A percentile compares a stretch with the other conserved stretches of the same genome.
Conservation (phyloP, 1,140 invertebrate species). For the Laupala kohalensis region DNA sequence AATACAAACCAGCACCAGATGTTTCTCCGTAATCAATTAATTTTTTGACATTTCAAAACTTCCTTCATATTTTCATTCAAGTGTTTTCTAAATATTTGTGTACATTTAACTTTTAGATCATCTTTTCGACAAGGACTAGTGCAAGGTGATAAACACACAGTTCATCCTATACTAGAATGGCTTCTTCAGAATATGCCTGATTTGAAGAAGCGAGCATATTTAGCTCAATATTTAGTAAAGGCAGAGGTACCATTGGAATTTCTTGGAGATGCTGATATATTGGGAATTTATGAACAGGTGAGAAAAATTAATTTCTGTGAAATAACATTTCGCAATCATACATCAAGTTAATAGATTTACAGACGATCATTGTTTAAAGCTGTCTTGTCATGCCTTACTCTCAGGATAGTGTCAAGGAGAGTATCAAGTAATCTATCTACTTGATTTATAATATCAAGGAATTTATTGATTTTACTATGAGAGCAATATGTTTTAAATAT, state of each 20-base stretch:
- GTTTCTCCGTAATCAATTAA: constrained; percentile 16
- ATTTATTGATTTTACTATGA: too few relatives aligned
- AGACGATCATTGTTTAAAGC: too few relatives aligned
- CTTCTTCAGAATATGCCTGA: constrained; percentile 54
- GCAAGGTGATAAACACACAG: constrained; percentile 55
- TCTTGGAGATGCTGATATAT: constrained; percentile 59
- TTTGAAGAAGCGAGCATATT: constrained; percentile 66
- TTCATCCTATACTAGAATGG: constrained; percentile 70
- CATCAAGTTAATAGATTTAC: too few relatives aligned
- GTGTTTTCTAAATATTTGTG: not conserved
- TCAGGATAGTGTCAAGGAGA: too few relatives aligned
- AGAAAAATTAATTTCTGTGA: too few relatives aligned
- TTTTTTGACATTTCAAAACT: not conserved
- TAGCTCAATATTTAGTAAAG: constrained; percentile 59
- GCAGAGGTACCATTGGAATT: constrained; percentile 73
- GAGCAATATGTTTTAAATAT: too few relatives aligned
- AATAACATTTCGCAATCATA: too few relatives aligned
- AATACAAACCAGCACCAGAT: constrained; percentile 48
- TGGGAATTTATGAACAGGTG: constrained; percentile 51
- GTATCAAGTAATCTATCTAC: too few relatives aligned
- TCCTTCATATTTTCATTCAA: not conserved
- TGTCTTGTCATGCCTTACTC: too few relatives aligned
- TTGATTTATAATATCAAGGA: too few relatives aligned
- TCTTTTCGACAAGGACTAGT: constrained; percentile 55
- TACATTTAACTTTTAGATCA: constrained; percentile 21